These are phyloP conservation scores for Antitype chi DNA, from an alignment of 2,888 invertebrate species.

Conservation along the genomic window DNA sequence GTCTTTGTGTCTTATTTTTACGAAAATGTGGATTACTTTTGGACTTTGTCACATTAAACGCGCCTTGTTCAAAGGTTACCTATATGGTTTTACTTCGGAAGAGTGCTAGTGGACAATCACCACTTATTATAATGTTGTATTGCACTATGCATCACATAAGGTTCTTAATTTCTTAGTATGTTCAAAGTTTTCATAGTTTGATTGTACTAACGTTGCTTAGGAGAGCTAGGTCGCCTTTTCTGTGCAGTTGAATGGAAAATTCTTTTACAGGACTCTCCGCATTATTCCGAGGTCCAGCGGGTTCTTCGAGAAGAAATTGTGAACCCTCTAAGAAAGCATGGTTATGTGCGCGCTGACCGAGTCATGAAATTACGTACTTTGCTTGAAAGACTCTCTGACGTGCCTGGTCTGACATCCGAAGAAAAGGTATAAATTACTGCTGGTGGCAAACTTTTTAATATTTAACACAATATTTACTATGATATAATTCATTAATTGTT, in stretches of 20 bases:
- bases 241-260: neutral
- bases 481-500: neutral
- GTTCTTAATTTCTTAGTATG: too few relatives aligned
- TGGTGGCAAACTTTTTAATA: neutral
- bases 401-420: conserved; percentile 97
- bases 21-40: neutral
- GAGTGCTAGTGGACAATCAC: neutral
- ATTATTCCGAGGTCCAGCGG: conserved; percentile 94
- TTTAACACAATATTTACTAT: neutral
- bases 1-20: too few relatives aligned
- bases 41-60: neutral
- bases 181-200: neutral
- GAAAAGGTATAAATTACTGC: conserved; percentile 92
- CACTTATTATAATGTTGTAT: too few relatives aligned
- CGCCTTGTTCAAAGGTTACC: neutral
- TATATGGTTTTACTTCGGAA: neutral
- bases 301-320: conserved; percentile 98
- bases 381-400: conserved; percentile 96
- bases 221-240: neutral
- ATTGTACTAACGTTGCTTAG: neutral
- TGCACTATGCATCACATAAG: neutral
- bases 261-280: conserved; percentile 88
- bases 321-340: conserved; percentile 97
- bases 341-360: conserved; percentile 98
- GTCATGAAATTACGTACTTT: conserved; percentile 98